Evolutionary conservation across 2,113 vertebrate genomes (phyloP).

Genomic region (Tragelaphus imberbis): DNA sequence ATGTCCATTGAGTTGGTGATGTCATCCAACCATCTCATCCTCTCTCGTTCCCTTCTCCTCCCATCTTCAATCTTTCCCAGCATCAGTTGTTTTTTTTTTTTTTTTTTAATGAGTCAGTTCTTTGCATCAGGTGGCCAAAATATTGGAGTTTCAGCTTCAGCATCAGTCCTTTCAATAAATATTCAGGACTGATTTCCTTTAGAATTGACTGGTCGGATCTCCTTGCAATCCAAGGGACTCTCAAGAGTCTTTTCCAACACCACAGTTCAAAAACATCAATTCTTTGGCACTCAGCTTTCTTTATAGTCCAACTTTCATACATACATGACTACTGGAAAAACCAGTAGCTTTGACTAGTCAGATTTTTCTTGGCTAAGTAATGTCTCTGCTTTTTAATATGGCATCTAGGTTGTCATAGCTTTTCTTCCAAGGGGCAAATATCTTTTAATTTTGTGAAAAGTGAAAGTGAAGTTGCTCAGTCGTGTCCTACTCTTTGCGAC

Average conservation of each 20-base stretch:
- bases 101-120: background rate
- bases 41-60: too few relatives aligned
- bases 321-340: background rate
- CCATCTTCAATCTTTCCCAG: background rate
- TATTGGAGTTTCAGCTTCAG: background rate
- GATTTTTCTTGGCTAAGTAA: background rate
- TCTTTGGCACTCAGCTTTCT: background rate
- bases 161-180: background rate
- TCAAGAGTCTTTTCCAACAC: background rate
- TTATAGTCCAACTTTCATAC: background rate
- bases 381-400: too few relatives aligned
- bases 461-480: too few relatives aligned
- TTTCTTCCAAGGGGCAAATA: too few relatives aligned
- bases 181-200: background rate
- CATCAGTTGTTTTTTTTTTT: background rate
- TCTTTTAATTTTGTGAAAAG: too few relatives aligned
- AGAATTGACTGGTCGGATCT: background rate
- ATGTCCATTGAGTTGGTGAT: too few relatives aligned
- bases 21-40: too few relatives aligned
- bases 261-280: background rate
- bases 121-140: fast-evolving
- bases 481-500: too few relatives aligned
- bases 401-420: too few relatives aligned
- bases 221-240: background rate
- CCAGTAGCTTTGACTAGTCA: background rate